These are phyloP conservation scores for Galerucella calmariensis DNA, from an alignment of 2,888 invertebrate genomes.

Conservation along the genomic window DNA sequence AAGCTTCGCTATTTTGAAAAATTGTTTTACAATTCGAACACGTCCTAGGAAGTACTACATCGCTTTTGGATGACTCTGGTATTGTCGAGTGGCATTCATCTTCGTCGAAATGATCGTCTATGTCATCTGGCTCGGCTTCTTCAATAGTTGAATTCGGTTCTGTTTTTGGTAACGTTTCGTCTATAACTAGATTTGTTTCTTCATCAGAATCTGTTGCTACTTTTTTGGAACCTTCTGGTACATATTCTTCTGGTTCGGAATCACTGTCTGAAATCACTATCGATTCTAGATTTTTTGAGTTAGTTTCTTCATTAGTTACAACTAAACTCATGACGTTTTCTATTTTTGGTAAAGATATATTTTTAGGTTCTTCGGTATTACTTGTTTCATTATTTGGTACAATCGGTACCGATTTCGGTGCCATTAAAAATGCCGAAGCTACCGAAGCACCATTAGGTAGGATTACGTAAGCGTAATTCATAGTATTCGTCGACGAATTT, in stretches of 20 bases:
- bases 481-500: not conserved
- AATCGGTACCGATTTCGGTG: not conserved
- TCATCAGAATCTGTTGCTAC: conserved; percentile 19
- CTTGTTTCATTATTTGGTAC: not conserved
- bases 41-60: conserved; percentile 23
- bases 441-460: not conserved
- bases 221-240: too few species aligned
- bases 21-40: conserved; percentile 26
- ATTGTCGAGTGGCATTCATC: not conserved
- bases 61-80: conserved; percentile 5
- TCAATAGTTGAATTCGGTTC: conserved; percentile 10
- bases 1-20: conserved; percentile 24
- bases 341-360: not conserved
- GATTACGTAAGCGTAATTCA: not conserved
- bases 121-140: conserved; percentile 1
- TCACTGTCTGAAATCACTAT: conserved; percentile 13
- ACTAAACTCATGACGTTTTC: not conserved
- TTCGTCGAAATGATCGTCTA: conserved; percentile 8
- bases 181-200: conserved; percentile 38
- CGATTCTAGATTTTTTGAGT: not conserved
- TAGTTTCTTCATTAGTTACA: not conserved
- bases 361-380: not conserved
- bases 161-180: conserved; percentile 27
- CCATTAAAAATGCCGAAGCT: not conserved
- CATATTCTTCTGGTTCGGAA: not conserved